phyloP scores from a whole-genome alignment of 2,888 invertebrate genomes.

The Agrotis exclamationis region DNA sequence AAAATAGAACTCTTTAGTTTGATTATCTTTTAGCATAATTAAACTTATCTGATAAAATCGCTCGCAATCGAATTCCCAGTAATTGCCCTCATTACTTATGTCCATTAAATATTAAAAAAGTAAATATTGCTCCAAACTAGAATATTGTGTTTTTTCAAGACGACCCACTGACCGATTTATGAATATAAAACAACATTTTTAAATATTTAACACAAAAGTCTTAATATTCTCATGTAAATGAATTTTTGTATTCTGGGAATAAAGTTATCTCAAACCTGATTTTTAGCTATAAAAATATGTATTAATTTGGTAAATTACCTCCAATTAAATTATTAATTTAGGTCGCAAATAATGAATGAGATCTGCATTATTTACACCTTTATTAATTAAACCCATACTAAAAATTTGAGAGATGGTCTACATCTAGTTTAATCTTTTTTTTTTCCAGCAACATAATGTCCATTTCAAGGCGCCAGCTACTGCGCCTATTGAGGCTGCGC shows the following conservation, averaged over 20 bases:
- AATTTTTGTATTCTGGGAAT: too few species aligned
- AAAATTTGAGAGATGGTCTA: too few species aligned
- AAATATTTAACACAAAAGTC: too few species aligned
- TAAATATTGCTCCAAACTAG: not conserved
- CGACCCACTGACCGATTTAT: not conserved
- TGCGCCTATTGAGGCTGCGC: conserved; percentile 77
- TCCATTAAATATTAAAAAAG: not conserved
- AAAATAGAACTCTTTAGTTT: not conserved
- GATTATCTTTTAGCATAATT: conserved; percentile 16
- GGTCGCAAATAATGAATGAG: not conserved
- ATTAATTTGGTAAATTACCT: too few species aligned
- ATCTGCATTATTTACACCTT: not conserved
- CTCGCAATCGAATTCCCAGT: conserved; percentile 2
- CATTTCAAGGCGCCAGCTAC: conserved; percentile 72
- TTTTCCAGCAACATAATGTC: conserved; percentile 62
- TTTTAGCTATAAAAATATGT: too few species aligned
- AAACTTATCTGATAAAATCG: conserved; percentile 27
- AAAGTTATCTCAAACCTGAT: too few species aligned
- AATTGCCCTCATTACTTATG: not conserved
- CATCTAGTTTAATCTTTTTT: not conserved
- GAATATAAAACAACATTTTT: not conserved
- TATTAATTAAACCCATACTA: too few species aligned
- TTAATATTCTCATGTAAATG: too few species aligned
- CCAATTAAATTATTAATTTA: too few species aligned
- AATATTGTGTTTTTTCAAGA: not conserved